Conservation (phyloP, 2,888 invertebrate species). For the Orthosia cruda region DNA sequence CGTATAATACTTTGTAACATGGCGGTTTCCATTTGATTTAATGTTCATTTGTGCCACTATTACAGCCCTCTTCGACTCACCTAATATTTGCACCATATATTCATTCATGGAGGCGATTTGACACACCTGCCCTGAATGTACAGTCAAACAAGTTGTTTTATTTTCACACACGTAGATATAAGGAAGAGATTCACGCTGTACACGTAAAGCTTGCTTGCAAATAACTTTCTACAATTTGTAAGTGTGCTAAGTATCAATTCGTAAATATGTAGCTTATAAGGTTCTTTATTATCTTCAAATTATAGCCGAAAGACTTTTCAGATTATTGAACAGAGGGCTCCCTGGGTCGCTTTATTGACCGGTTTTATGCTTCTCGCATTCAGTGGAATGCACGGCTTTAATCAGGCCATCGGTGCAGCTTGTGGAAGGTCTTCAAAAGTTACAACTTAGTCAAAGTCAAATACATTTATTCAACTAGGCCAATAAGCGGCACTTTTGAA, state of each 20-base stretch:
- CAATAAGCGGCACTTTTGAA: no score
- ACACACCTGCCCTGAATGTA: slow-evolving; percentile 73
- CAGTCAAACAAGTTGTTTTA: background rate
- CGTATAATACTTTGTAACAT: slow-evolving; percentile 9
- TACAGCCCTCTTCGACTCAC: slow-evolving; percentile 34
- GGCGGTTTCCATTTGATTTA: slow-evolving; percentile 22
- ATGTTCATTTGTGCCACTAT: slow-evolving; percentile 19
- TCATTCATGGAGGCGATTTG: slow-evolving; percentile 72
- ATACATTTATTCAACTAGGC: no score
- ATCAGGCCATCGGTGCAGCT: background rate
- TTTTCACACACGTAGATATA: background rate
- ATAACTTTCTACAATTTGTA: background rate
- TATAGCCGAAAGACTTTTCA: no score
- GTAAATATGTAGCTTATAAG: no score
- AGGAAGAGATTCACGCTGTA: no score
- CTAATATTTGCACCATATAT: slow-evolving; percentile 77
- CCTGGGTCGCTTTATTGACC: no score
- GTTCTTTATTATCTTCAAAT: no score
- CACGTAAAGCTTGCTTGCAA: background rate
- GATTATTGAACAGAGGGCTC: no score
- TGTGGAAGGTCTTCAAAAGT: background rate
- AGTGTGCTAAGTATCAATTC: background rate
- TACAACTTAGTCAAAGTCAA: no score
- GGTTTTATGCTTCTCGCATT: background rate
- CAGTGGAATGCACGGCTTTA: no score